These are phyloP conservation scores for Carapus acus DNA, from an alignment of 2,797 vertebrate species.

Conservation along the genomic window DNA sequence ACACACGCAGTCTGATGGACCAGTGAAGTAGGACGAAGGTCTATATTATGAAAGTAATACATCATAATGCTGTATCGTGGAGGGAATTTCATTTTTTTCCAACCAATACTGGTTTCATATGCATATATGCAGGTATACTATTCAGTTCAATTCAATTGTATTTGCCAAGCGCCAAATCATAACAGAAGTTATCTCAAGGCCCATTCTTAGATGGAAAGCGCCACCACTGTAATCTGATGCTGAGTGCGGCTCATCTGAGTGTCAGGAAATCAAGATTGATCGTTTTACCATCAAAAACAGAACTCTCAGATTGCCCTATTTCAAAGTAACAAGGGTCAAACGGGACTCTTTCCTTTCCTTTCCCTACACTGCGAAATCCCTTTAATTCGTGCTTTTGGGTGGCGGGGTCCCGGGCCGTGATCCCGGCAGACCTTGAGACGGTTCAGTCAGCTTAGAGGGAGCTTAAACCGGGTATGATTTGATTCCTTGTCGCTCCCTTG, in stretches of 20 bases:
- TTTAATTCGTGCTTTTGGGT: conserved; percentile 48
- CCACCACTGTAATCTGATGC: too few relatives aligned
- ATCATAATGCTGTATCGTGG: background rate
- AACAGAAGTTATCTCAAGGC: too few relatives aligned
- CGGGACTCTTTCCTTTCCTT: conserved; percentile 46
- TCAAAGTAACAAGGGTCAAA: conserved; percentile 28
- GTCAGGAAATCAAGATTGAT: too few relatives aligned
- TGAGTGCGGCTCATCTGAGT: too few relatives aligned
- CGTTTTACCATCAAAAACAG: background rate
- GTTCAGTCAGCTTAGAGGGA: conserved; percentile 53
- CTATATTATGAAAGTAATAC: background rate
- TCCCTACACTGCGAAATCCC: conserved; percentile 53
- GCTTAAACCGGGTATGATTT: conserved; percentile 57
- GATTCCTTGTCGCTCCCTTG: conserved; percentile 50
- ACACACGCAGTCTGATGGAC: background rate
- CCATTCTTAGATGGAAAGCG: too few relatives aligned
- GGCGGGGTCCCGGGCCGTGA: conserved; percentile 54
- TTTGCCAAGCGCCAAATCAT: too few relatives aligned
- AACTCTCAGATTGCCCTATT: conserved; percentile 8
- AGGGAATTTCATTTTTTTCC: too few relatives aligned
- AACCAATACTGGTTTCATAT: too few relatives aligned
- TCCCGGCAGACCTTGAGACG: conserved; percentile 50
- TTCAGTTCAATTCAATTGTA: too few relatives aligned
- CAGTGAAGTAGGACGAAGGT: background rate
- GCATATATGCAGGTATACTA: too few relatives aligned